Evolutionary conservation across 2,888 invertebrate species (phyloP), one percentile per base, ranked within the genome.

Genomic region (Acleris holmiana): DNA sequence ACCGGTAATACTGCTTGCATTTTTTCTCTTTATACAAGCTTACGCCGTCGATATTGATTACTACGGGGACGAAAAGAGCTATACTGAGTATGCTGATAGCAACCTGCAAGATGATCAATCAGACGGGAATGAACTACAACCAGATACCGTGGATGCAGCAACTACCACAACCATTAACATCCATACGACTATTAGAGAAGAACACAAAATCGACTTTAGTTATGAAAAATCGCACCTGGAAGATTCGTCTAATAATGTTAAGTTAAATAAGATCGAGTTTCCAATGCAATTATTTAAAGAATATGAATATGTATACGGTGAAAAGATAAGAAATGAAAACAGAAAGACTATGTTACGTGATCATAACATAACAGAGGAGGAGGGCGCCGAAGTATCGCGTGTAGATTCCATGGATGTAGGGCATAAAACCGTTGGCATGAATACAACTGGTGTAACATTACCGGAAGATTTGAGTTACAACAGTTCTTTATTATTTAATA

Each of bases 221-320:
- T 15, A 44, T 17, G 44, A 44, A n/a, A 44, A 44, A n/a, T 44
- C 17, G 4, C 35, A 13, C 4, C 21, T 23, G 40, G 46, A 29
- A 47, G 35, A 21, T 15, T 23, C 44, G n/a, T 5, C 50, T 8
- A 44, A 44, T 1, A 10, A 41, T n/a, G 53, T 29, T 13, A 13
- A 29, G 44, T 25, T 29, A 8, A 17, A 10, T n/a, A 55, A 13
- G 15, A 40, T 35, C 18, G 15, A 35, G 29, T 19, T 53, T 35
- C 53, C 35, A n/a, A 18, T 53, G 6, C 18, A 15, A 15, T n/a
- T 64, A 23, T 64, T 59, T 64, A 25, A 64, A 21, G 78, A 81
- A 48, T 83, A 83, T 67, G 75, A 79, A 29, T 81, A 82, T 58
- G 44, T 68, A 13, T 81, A 80, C 64, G 76, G 75, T 13, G 74